These are phyloP conservation scores for Beris morrisii DNA, from an alignment of 2,888 invertebrate genomes.

Conservation along the genomic window DNA sequence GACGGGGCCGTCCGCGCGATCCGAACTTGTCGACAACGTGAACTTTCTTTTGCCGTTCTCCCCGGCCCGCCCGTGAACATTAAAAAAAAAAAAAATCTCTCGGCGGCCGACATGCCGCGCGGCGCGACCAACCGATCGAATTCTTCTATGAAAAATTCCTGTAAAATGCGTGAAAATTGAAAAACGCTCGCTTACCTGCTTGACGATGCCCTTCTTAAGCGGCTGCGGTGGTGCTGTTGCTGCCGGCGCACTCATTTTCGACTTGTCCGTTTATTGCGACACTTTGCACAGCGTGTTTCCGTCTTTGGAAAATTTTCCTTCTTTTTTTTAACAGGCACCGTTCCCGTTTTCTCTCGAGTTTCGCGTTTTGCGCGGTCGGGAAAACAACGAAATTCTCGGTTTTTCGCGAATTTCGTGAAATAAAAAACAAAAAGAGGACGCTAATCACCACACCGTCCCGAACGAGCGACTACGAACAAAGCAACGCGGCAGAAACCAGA, in stretches of 20 bases:
- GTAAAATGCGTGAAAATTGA: neutral
- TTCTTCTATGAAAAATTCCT: slow-evolving; percentile 1
- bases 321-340: no score
- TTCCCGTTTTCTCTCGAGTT: no score
- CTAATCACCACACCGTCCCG: slow-evolving; percentile 16
- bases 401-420: no score
- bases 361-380: no score
- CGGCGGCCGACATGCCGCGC: neutral
- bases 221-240: slow-evolving; percentile 46
- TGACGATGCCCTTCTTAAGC: slow-evolving; percentile 52
- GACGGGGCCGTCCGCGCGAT: slow-evolving; percentile 4
- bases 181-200: slow-evolving; percentile 50
- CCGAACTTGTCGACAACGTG: slow-evolving; percentile 3
- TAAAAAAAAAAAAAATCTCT: neutral
- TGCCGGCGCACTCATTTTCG: slow-evolving; percentile 46
- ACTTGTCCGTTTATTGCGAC: no score
- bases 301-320: no score
- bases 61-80: slow-evolving; percentile 3
- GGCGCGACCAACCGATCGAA: no score
- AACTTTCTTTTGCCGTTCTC: slow-evolving; percentile 23
- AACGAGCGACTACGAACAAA: neutral
- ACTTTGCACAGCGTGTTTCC: no score
- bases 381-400: no score
- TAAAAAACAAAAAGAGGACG: neutral
- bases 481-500: slow-evolving; percentile 7